Conservation (phyloP, 64 coral and sea anemone species). For the Porites australiensis region DNA sequence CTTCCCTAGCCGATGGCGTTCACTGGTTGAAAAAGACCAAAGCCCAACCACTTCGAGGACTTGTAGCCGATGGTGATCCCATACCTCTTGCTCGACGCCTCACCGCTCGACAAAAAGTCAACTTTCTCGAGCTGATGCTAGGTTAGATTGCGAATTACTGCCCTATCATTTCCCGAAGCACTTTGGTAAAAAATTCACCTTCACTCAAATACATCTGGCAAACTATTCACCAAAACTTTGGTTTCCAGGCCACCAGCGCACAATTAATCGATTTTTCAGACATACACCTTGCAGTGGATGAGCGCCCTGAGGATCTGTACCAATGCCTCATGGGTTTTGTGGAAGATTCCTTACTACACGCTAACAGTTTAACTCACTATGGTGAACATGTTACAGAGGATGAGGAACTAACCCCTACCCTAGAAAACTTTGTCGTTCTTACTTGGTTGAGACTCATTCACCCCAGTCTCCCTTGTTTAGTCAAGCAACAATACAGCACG, state of each 20-base stretch:
- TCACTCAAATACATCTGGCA: slow-evolving; percentile 37
- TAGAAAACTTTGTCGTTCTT: slow-evolving; percentile 14
- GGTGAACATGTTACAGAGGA: slow-evolving; percentile 24
- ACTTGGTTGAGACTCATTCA: no score
- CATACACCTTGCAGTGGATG: slow-evolving; percentile 37
- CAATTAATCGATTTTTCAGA: slow-evolving; percentile 62
- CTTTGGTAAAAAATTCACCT: slow-evolving; percentile 39
- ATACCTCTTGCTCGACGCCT: slow-evolving; percentile 21
- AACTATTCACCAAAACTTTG: slow-evolving; percentile 43
- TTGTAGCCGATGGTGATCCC: not conserved
- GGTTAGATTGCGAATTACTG: slow-evolving; percentile 67
- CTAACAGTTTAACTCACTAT: slow-evolving; percentile 31
- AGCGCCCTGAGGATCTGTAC: slow-evolving; percentile 45
- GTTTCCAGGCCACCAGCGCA: slow-evolving; percentile 48
- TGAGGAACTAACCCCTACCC: slow-evolving; percentile 1
- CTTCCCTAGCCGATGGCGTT: slow-evolving; percentile 19
- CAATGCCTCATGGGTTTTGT: slow-evolving; percentile 45
- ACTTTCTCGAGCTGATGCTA: slow-evolving; percentile 52
- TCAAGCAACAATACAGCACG: slow-evolving; percentile 55
- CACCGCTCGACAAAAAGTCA: slow-evolving; percentile 18
- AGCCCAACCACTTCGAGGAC: slow-evolving; percentile 10
- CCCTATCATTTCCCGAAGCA: slow-evolving; percentile 37
- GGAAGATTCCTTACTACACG: slow-evolving; percentile 24
- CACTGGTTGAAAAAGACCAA: slow-evolving; percentile 35
- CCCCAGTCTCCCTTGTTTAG: no score